phyloP scores from a whole-genome alignment of 1,140 invertebrate genomes.

The Drosophila asahinai region DNA sequence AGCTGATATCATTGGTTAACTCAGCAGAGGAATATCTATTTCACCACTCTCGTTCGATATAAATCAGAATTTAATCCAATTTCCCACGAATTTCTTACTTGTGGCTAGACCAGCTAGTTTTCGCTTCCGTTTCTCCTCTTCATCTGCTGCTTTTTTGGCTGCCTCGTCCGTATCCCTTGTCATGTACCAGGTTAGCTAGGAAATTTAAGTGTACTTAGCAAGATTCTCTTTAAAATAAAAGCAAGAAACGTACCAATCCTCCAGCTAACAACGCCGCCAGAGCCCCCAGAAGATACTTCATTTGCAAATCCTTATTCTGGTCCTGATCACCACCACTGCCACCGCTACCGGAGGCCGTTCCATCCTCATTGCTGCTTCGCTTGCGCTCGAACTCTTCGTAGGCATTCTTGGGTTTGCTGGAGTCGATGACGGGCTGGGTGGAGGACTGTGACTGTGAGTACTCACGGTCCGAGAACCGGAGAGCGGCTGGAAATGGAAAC shows the following conservation, averaged over 20 bases:
- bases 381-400: slow-evolving; percentile 54
- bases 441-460: slow-evolving; percentile 14
- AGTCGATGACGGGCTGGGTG: slow-evolving; percentile 5
- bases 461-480: slow-evolving; percentile 47
- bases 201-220: neutral
- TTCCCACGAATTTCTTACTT: slow-evolving; percentile 13
- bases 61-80: neutral
- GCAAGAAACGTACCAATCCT: slow-evolving; percentile 56
- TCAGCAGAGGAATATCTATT: neutral
- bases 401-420: slow-evolving; percentile 31
- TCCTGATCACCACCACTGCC: slow-evolving; percentile 24
- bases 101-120: slow-evolving; percentile 36
- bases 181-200: slow-evolving; percentile 62
- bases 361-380: slow-evolving; percentile 11
- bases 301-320: slow-evolving; percentile 21
- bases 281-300: slow-evolving; percentile 49
- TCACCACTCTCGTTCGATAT: neutral
- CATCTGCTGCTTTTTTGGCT: neutral
- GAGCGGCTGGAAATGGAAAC: slow-evolving; percentile 41
- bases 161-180: slow-evolving; percentile 9
- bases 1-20: neutral
- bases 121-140: slow-evolving; percentile 15
- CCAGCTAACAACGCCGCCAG: slow-evolving; percentile 69
- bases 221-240: neutral
- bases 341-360: neutral